Evolutionary conservation across 2,888 invertebrate genomes (phyloP).

Genomic region (Corbicula japonica): DNA sequence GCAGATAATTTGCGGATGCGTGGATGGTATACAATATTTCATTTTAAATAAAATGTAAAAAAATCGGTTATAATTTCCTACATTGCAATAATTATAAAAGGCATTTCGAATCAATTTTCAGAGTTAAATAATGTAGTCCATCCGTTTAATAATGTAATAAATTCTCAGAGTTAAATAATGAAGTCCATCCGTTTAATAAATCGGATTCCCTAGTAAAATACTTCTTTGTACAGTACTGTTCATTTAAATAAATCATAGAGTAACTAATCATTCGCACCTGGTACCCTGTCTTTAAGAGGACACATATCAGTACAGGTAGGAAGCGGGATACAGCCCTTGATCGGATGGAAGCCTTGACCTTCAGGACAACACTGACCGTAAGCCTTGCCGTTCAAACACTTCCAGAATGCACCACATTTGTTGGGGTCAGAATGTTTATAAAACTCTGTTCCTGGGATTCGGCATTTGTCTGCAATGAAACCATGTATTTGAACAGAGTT

Average conservation of each 20-base stretch:
- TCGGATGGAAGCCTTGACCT: slow-evolving; percentile 45
- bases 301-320: slow-evolving; percentile 54
- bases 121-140: not conserved
- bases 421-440: slow-evolving; percentile 61
- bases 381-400: slow-evolving; percentile 55
- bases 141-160: not conserved
- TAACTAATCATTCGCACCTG: slow-evolving; percentile 42
- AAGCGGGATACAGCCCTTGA: slow-evolving; percentile 44
- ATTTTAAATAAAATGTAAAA: not conserved
- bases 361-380: slow-evolving; percentile 58
- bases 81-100: no score
- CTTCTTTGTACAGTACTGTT: not conserved
- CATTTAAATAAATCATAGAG: not conserved
- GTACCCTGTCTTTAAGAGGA: slow-evolving; percentile 55
- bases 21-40: not conserved
- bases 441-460: not conserved
- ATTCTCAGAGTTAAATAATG: not conserved
- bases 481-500: not conserved
- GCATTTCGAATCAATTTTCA: no score
- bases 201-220: not conserved
- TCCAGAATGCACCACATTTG: slow-evolving; percentile 65
- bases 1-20: not conserved
- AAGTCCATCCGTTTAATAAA: not conserved
- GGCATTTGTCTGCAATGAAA: slow-evolving; percentile 62
- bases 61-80: no score